Evolutionary conservation across 2,113 vertebrate genomes (phyloP), one percentile per base, ranked within the genome.

Genomic region (Ciconia maguari): DNA sequence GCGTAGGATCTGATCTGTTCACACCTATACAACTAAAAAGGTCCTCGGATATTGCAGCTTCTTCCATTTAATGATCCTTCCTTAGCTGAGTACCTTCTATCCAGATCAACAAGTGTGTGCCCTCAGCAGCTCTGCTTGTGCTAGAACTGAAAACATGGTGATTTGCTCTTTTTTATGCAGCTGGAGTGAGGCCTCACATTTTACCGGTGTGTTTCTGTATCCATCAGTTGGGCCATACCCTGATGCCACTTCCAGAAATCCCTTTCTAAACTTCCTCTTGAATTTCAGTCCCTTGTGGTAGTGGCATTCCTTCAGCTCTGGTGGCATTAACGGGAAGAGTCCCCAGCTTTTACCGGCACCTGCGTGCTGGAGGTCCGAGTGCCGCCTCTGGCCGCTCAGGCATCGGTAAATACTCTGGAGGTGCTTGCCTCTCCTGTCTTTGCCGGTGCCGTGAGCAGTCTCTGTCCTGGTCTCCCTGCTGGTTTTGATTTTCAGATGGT

Each of bases 401-500:
- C 42, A 19, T 2, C 1, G 6, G 29, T 48, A 20, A 48, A 36
- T 41, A 8, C 74, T 78, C 65, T 7, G 38, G n/a, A 58, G 80
- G 83, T 64, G 22, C n/a, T 75, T 62, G 20, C 51, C 55, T 66
- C 44, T 25, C 22, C 75, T 82, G 24, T 16, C 54, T 77, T 24
- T 7, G 13, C 79, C 71, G 71, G 44, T 68, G 86, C 83, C 90
- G 55, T 16, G 71, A 92, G 83, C 83, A 62, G 54, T 38, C 55
- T 64, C 44, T 94, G 11, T 52, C 75, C 80, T 81, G 60, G 52
- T 60, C 61, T 95, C 65, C 90, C 86, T 89, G 51, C 86, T 89
- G 92, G 7, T 89, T 94, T 84, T 76, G 41, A 82, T 94, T 93
- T 90, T 94, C 62, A 58, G 55, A 58, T 82, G 62, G 26, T 84